Conservation (phyloP, 2,888 invertebrate species). For the Leptogaster cylindrica region DNA sequence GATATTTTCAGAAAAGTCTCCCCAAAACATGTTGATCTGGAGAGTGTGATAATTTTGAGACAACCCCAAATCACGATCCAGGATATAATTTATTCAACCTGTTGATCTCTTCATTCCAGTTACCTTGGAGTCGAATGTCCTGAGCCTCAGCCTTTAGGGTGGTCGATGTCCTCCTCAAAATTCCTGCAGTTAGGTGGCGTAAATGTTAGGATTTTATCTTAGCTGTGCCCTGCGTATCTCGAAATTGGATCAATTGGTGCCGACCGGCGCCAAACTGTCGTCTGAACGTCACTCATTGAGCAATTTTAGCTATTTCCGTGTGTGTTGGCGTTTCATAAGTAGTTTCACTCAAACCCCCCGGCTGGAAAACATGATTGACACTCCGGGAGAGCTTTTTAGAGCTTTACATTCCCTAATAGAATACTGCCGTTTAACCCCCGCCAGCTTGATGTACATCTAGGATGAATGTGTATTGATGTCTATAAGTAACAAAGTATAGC, state of each 20-base stretch:
- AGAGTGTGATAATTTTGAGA: too few relatives aligned
- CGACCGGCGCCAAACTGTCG: constrained; percentile 32
- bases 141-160: background rate
- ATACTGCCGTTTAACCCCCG: background rate
- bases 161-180: constrained; percentile 8
- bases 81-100: constrained; percentile 29
- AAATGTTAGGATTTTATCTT: constrained; percentile 5
- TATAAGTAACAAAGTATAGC: constrained; percentile 20
- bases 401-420: constrained; percentile 11
- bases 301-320: constrained; percentile 32
- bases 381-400: constrained; percentile 26
- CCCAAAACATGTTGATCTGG: too few relatives aligned
- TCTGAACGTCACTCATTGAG: constrained; percentile 20
- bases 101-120: constrained; percentile 12
- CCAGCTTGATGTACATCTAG: background rate
- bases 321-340: constrained; percentile 10
- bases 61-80: too few relatives aligned
- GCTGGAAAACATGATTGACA: background rate
- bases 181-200: background rate
- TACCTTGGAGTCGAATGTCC: background rate
- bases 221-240: background rate
- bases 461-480: constrained; percentile 15
- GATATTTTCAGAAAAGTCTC: too few relatives aligned
- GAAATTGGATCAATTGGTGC: constrained; percentile 16
- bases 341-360: background rate